phyloP scores from a whole-genome alignment of 1,140 invertebrate genomes.

The Ostrea denselamellosa region DNA sequence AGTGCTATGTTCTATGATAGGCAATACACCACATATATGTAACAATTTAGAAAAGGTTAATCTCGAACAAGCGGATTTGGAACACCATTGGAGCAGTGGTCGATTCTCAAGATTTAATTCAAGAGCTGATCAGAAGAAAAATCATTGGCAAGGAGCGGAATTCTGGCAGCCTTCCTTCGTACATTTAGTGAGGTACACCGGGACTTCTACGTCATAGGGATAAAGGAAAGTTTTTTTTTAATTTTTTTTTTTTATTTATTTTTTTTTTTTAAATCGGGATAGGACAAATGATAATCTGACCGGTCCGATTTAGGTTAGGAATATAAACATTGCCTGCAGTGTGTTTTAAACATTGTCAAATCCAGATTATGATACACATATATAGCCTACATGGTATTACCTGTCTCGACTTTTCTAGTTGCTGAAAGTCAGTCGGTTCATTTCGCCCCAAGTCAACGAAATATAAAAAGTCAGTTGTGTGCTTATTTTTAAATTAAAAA shows the following conservation, averaged over 20 bases:
- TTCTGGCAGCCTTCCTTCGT: constrained; percentile 7
- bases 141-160: neutral
- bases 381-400: neutral
- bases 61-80: neutral
- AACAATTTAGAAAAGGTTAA: neutral
- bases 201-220: neutral
- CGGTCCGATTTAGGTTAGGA: neutral
- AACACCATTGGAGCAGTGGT: neutral
- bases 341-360: neutral
- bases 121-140: constrained; percentile 21
- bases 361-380: neutral
- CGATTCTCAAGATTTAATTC: neutral
- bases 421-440: neutral
- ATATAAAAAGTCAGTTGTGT: no score
- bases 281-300: neutral
- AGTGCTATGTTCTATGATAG: neutral
- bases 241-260: no score
- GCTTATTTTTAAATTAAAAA: no score
- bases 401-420: constrained; percentile 11
- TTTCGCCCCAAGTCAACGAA: neutral
- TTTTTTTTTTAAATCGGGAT: neutral
- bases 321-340: constrained; percentile 2
- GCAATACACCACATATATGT: neutral
- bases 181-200: neutral
- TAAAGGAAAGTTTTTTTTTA: neutral